Evolutionary conservation across 2,113 vertebrate genomes (phyloP).

Genomic region (Peucedramus taeniatus): DNA sequence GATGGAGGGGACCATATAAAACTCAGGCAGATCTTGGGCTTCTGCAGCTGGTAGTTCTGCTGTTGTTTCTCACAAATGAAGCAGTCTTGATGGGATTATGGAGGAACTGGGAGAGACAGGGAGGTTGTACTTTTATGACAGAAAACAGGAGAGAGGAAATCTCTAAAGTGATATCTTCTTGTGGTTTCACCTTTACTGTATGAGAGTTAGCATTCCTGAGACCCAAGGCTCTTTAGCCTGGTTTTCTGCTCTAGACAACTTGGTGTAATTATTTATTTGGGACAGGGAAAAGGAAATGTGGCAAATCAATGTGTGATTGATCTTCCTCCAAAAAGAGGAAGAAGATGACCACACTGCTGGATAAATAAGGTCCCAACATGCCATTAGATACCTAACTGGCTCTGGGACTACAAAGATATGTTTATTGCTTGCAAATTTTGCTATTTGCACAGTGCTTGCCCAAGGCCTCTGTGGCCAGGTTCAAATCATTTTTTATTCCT

Average conservation of each 20-base stretch:
- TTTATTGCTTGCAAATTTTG: constrained; percentile 13
- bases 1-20: neutral
- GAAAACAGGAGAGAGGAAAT: neutral
- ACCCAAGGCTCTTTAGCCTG: neutral
- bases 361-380: neutral
- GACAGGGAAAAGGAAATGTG: neutral
- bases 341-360: neutral
- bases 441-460: neutral
- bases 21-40: neutral
- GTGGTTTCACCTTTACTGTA: neutral
- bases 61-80: neutral
- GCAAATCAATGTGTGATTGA: neutral
- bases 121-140: neutral
- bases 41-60: neutral
- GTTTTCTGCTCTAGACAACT: neutral
- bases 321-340: neutral
- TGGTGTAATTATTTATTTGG: neutral
- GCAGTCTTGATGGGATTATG: neutral
- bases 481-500: neutral
- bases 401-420: neutral
- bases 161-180: neutral
- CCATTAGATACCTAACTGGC: neutral
- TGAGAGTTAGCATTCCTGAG: neutral
- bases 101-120: neutral
- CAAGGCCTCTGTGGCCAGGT: neutral